phyloP scores from a whole-genome alignment of 2,888 invertebrate genomes.

The Nebria brevicollis region DNA sequence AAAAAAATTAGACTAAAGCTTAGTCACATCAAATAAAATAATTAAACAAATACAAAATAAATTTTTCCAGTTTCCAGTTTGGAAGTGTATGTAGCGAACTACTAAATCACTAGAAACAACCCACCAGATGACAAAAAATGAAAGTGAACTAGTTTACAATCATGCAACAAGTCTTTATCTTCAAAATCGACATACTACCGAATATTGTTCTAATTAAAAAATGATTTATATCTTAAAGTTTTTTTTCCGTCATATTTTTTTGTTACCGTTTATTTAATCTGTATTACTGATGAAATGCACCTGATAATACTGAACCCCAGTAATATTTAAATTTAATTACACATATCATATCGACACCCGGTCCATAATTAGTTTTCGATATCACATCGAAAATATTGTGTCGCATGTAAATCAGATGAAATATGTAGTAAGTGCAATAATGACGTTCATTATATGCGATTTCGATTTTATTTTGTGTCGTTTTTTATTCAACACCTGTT shows the following conservation, averaged over 20 bases:
- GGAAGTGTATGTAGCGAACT: not conserved
- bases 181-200: conserved; percentile 22
- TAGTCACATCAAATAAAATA: too few relatives aligned
- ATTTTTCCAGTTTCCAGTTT: too few relatives aligned
- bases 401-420: not conserved
- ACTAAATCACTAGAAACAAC: not conserved
- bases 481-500: not conserved
- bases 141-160: not conserved
- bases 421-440: not conserved
- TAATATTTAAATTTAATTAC: conserved; percentile 38
- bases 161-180: conserved; percentile 22
- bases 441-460: not conserved
- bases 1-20: too few relatives aligned
- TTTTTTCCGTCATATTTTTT: not conserved
- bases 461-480: not conserved
- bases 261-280: conserved; percentile 5
- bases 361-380: not conserved
- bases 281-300: not conserved
- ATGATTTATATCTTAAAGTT: conserved; percentile 24
- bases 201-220: conserved; percentile 37
- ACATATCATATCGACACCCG: conserved; percentile 25
- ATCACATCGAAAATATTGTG: not conserved
- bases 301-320: not conserved
- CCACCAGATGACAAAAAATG: not conserved
- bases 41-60: too few relatives aligned